A percentile compares a stretch with the other conserved stretches of the same genome.
Conservation (phyloP, 2,888 invertebrate species). For the Oasisia sp. region DNA sequence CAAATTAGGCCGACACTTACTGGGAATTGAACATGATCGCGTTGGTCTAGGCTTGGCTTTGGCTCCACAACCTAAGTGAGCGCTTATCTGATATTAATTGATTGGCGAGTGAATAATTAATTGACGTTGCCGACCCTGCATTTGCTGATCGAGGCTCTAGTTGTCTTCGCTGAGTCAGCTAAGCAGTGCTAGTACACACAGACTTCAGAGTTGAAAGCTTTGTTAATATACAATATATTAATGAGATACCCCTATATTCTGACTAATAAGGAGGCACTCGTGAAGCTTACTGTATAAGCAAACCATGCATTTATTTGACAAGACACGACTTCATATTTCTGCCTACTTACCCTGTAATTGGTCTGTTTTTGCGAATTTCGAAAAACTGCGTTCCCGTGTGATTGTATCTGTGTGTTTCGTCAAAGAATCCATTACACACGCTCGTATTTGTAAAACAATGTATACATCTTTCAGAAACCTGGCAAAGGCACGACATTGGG, state of each 20-base stretch:
- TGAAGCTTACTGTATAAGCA: not conserved
- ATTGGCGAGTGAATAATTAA: not conserved
- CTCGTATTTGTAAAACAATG: not conserved
- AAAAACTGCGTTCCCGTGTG: constrained; percentile 67
- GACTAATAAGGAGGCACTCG: not conserved
- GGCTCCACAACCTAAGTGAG: no score
- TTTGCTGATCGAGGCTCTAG: no score
- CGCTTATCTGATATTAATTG: not conserved
- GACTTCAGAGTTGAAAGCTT: not conserved
- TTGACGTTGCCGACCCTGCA: no score
- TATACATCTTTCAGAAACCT: not conserved
- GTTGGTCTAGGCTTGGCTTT: no score
- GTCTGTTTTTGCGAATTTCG: constrained; percentile 64
- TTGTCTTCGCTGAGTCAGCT: no score
- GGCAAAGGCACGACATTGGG: not conserved
- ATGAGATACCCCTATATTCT: not conserved
- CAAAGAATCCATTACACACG: not conserved
- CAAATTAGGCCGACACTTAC: no score
- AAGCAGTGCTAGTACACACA: no score
- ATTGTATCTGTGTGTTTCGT: constrained; percentile 52
- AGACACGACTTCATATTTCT: not conserved
- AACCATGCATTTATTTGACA: not conserved
- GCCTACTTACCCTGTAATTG: constrained; percentile 59
- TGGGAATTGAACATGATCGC: no score
- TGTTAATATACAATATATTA: not conserved